These are phyloP conservation scores for Berghia stephanieae DNA, from an alignment of 1,140 invertebrate genomes.

Conservation along the genomic window DNA sequence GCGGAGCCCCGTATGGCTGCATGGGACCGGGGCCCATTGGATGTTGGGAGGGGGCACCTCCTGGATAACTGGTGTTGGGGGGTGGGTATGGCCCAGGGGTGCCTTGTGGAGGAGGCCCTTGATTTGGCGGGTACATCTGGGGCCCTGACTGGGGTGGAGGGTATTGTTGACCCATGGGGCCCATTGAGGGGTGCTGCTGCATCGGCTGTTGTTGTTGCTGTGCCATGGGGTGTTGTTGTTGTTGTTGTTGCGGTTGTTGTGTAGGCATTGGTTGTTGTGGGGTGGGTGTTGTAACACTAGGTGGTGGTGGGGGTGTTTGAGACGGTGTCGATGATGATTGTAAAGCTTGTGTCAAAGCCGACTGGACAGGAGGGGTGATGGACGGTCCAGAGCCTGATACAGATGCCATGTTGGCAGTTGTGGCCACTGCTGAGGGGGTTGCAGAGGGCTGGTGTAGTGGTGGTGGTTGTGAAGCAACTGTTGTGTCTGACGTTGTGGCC, in stretches of 20 bases:
- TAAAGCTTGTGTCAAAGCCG: slow-evolving; percentile 1
- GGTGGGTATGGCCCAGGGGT: background rate
- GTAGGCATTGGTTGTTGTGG: background rate
- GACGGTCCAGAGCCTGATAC: no score
- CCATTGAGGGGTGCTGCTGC: slow-evolving; percentile 10
- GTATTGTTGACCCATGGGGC: background rate
- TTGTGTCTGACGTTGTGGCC: no score
- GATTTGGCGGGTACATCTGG: background rate
- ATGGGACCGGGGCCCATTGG: background rate
- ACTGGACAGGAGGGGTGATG: no score
- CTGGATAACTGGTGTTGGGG: no score
- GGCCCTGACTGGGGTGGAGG: slow-evolving; percentile 3
- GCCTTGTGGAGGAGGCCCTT: no score
- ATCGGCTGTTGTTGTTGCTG: background rate
- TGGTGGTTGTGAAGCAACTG: no score
- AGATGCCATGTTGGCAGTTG: no score
- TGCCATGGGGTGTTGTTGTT: no score
- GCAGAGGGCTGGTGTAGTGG: no score
- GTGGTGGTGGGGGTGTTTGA: slow-evolving; percentile 22
- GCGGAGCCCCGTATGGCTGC: background rate
- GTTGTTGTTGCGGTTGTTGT: background rate
- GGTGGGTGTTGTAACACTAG: slow-evolving; percentile 19
- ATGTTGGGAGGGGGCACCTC: no score
- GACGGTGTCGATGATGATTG: slow-evolving; percentile 6
- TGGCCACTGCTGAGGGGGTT: no score